Base-by-base conservation (phyloP, 2,888 invertebrate genomes). In the Drosophila koepferae region DNA sequence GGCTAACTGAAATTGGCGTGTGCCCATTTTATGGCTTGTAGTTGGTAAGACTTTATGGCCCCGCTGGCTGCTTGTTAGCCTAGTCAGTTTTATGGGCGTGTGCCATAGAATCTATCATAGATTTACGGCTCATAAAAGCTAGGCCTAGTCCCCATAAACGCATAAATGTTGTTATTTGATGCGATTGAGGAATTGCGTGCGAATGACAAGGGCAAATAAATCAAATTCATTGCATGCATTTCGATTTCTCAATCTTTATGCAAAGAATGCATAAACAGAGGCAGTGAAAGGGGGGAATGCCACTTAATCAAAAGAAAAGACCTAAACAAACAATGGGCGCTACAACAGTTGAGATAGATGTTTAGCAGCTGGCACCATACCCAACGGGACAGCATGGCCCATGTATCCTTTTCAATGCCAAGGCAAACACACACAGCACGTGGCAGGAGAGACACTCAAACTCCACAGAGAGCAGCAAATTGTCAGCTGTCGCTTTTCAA, bases 291-390 rank as follows among this genome's bases (percentile, higher is more conserved):
- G 10, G 4, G n/a, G 1, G 28, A 1, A 4, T 18, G 73, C 55
- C 88, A 86, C 80, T 82, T 82, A 74, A 84, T 89, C 87, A 87
- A 82, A 87, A 74, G 74, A 80, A 77, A 77, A 77, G 82, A 72
- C 88, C 89, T 87, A 89, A 86, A 43, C 63, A 85, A 87, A 86
- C 89, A 89, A 1, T 40, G 23, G 14, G n/a, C 51, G 46, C 43
- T 43, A 23, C 41, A 41, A 28, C 9, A 34, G 44, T 10, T 44
- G 20, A 55, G 49, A 36, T 55, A 55, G 55, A 41, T 55, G 55
- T 41, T 41, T 40, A 28, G 20, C 59, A 59, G 75, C 60, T 51
- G 58, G 48, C 36, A 40, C 62, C 61, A 59, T 69, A 40, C 63
- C 55, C 54, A 61, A 53, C 51, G 8, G 31, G 5, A 4, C 38